Conservation (phyloP, 2,113 vertebrate species). For the Nematolebias whitei region DNA sequence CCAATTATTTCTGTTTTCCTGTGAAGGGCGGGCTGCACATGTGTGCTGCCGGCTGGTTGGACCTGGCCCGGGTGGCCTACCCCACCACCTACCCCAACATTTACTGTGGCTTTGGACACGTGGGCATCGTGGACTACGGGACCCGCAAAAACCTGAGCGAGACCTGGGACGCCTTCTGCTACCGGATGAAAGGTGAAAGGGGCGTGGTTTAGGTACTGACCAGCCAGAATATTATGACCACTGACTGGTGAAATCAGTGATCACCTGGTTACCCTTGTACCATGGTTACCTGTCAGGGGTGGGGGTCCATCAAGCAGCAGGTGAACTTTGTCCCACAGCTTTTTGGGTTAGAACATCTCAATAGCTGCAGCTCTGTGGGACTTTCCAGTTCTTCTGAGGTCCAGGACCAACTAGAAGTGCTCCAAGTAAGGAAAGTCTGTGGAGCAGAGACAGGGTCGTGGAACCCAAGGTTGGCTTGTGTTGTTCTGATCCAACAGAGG, state of each 20-base stretch:
- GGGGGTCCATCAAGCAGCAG: too few species aligned
- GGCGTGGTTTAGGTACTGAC: not conserved
- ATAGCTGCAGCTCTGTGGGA: not conserved
- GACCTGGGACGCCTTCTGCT: conserved; percentile 94
- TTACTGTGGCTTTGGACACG: conserved; percentile 85
- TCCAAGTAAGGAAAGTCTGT: not conserved
- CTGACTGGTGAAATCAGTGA: too few species aligned
- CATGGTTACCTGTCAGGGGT: not conserved
- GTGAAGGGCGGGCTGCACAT: conserved; percentile 86
- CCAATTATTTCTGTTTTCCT: not conserved
- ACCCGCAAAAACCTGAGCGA: conserved; percentile 83
- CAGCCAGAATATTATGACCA: not conserved
- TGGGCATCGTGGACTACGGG: conserved; percentile 94
- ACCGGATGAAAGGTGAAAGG: conserved; percentile 86
- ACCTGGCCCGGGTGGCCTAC: conserved; percentile 83
- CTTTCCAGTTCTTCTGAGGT: not conserved
- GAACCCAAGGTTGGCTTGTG: not conserved
- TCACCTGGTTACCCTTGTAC: not conserved
- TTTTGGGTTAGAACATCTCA: not conserved
- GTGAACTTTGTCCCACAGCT: too few species aligned
- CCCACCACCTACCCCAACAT: conserved; percentile 86
- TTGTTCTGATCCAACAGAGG: not conserved
- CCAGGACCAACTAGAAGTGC: too few species aligned
- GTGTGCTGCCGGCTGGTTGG: conserved; percentile 91
- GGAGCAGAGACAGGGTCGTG: not conserved